phyloP scores from a whole-genome alignment of 1,140 invertebrate genomes.

The Achatina immaculata region DNA sequence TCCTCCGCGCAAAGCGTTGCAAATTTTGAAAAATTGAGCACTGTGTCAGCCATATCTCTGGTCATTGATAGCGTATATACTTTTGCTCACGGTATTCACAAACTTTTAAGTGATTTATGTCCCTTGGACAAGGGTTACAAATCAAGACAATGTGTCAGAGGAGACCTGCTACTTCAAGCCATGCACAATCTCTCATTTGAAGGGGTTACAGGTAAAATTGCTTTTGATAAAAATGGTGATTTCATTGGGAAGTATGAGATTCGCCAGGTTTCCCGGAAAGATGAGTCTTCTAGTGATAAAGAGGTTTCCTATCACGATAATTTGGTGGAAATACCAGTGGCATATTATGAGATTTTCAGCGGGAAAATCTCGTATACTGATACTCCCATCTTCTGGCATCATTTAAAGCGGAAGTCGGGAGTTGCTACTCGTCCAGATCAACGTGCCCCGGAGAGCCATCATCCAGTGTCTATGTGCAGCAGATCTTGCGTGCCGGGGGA shows the following conservation, averaged over 20 bases:
- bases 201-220: not conserved
- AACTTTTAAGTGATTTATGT: not conserved
- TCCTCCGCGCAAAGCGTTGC: not conserved
- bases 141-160: not conserved
- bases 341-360: not conserved
- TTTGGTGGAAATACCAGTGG: not conserved
- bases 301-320: not conserved
- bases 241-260: constrained; percentile 11
- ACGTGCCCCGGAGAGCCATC: too few species aligned
- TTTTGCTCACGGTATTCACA: constrained; percentile 10
- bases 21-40: not conserved
- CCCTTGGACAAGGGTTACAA: not conserved
- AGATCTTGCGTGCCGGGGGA: constrained; percentile 39
- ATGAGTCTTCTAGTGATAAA: too few species aligned
- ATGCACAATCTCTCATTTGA: not conserved
- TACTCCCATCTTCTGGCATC: not conserved
- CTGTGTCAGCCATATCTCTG: not conserved
- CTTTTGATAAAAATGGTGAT: not conserved
- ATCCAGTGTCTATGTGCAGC: constrained; percentile 52
- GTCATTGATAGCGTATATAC: constrained; percentile 4
- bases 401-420: not conserved
- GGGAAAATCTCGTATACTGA: not conserved
- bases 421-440: too few species aligned
- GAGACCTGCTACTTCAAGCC: not conserved
- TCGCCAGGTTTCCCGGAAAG: not conserved